Percentiles rank a stretch among this genome's conserved stretches.
Conservation (phyloP, 2,888 invertebrate genomes). For the Cyclophora punctaria region DNA sequence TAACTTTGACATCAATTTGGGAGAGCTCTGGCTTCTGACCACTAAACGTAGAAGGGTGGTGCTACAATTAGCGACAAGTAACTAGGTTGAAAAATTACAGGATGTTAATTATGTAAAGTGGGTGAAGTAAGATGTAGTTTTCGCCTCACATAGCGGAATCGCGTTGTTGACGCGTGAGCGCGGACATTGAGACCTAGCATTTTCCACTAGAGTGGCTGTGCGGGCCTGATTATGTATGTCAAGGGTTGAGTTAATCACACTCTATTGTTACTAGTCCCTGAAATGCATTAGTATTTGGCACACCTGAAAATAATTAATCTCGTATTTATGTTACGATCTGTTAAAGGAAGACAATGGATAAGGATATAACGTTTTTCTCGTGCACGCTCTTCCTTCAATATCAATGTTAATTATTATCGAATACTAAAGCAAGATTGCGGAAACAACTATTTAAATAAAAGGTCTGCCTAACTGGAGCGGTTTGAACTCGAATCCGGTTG, state of each 20-base stretch:
- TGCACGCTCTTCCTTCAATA: constrained; percentile 1
- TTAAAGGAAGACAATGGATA: too few species aligned
- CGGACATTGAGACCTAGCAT: constrained; percentile 52
- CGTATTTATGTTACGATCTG: background rate
- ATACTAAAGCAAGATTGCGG: constrained; percentile 44
- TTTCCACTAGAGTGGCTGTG: constrained; percentile 67
- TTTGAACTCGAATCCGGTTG: constrained; percentile 68
- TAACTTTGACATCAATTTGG: too few species aligned
- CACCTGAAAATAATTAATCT: constrained; percentile 23
- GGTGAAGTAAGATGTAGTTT: constrained; percentile 24
- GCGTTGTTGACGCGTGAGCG: constrained; percentile 32
- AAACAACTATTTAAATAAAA: constrained; percentile 57
- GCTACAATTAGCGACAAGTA: too few species aligned
- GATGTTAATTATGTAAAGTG: constrained; percentile 2
- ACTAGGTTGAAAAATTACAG: too few species aligned
- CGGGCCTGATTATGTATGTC: constrained; percentile 61
- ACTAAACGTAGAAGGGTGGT: too few species aligned
- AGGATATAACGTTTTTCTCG: too few species aligned
- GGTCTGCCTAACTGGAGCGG: constrained; percentile 68
- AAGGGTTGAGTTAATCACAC: constrained; percentile 67
- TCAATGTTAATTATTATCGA: constrained; percentile 14
- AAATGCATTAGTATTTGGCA: constrained; percentile 37
- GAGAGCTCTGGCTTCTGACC: too few species aligned
- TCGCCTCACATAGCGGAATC: constrained; percentile 25
- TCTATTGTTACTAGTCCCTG: constrained; percentile 61